Evolutionary conservation across 1,140 invertebrate species (phyloP).

Genomic region (Caerostris extrusa): DNA sequence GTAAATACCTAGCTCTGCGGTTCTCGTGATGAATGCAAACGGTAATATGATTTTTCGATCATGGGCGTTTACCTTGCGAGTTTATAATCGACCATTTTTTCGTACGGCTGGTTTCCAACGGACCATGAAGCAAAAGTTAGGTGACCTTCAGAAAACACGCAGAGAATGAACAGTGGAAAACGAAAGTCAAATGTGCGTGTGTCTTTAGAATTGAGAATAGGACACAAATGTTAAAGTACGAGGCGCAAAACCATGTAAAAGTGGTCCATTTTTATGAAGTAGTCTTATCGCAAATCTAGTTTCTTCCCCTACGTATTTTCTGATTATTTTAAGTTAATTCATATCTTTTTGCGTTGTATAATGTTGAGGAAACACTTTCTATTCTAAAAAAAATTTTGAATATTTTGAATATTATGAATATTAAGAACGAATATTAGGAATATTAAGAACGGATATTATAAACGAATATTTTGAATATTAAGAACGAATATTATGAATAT

Average conservation of each 20-base stretch:
- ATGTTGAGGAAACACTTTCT: too few species aligned
- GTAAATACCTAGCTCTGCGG: conserved; percentile 13
- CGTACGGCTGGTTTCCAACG: conserved; percentile 66
- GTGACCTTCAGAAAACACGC: conserved; percentile 64
- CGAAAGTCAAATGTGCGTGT: conserved; percentile 49
- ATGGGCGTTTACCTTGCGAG: conserved; percentile 66
- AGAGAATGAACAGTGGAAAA: conserved; percentile 43
- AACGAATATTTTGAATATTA: too few species aligned
- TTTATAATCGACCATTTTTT: conserved; percentile 76
- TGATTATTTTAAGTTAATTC: too few species aligned
- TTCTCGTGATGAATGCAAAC: conserved; percentile 53
- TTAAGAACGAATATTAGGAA: too few species aligned
- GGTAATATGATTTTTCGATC: conserved; percentile 70
- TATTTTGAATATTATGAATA: too few species aligned
- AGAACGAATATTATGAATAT: too few species aligned
- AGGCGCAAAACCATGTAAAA: conserved; percentile 49
- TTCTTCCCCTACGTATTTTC: too few species aligned
- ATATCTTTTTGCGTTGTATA: too few species aligned
- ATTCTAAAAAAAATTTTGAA: too few species aligned
- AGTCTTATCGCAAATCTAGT: neutral
- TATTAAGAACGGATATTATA: too few species aligned
- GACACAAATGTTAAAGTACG: conserved; percentile 23
- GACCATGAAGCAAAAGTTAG: conserved; percentile 73
- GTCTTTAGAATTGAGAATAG: conserved; percentile 37
- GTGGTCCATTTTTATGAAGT: neutral